Conservation (phyloP, 2,797 vertebrate species). For the Lacerta viridis region DNA sequence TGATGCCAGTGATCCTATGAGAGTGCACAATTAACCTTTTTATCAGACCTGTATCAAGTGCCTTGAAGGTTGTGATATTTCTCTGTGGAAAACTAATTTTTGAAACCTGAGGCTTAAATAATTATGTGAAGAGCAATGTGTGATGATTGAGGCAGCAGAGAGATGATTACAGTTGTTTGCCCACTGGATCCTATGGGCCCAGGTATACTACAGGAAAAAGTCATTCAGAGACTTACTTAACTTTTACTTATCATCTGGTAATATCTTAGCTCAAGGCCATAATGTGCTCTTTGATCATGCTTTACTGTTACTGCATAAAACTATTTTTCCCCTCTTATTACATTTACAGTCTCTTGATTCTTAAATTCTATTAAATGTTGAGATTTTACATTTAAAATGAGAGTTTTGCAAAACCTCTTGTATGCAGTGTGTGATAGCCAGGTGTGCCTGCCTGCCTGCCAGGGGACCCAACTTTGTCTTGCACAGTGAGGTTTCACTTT, state of each 20-base stretch:
- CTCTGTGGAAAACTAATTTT: slow-evolving; percentile 65
- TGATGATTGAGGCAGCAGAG: slow-evolving; percentile 52
- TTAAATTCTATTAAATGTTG: neutral
- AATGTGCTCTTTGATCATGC: neutral
- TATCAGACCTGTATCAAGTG: slow-evolving; percentile 63
- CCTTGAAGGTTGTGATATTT: slow-evolving; percentile 67
- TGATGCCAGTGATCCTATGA: slow-evolving; percentile 62
- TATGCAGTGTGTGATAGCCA: neutral
- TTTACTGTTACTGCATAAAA: neutral
- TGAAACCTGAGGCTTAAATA: slow-evolving; percentile 58
- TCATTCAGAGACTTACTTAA: slow-evolving; percentile 34
- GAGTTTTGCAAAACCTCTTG: neutral
- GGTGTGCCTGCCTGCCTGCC: neutral
- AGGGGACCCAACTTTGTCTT: too few relatives aligned
- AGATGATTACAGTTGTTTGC: slow-evolving; percentile 51
- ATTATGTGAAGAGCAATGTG: slow-evolving; percentile 66
- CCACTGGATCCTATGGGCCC: slow-evolving; percentile 47
- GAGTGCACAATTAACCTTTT: slow-evolving; percentile 75
- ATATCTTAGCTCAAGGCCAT: neutral
- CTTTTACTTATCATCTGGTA: slow-evolving; percentile 41
- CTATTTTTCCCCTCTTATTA: neutral
- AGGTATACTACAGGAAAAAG: neutral
- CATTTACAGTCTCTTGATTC: slow-evolving; percentile 7
- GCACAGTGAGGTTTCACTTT: neutral
- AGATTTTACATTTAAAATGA: neutral